These are phyloP conservation scores for Alces alces DNA, from an alignment of 2,113 vertebrate genomes.

Conservation along the genomic window DNA sequence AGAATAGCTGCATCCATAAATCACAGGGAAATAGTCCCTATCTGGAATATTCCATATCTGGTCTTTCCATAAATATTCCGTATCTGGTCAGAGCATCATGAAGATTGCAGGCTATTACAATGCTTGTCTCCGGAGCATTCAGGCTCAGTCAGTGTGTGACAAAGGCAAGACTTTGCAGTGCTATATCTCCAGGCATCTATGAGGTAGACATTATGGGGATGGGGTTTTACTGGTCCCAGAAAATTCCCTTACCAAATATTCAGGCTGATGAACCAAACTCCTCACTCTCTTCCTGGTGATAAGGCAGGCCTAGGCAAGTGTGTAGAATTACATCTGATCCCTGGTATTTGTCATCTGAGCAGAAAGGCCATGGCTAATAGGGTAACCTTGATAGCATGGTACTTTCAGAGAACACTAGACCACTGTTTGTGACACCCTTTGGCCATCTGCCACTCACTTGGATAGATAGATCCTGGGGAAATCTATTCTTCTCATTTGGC, in stretches of 20 bases:
- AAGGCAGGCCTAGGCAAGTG: accelerated
- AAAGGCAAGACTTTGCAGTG: too few species aligned
- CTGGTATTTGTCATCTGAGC: not conserved
- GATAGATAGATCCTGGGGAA: not conserved
- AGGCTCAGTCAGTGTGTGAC: too few species aligned
- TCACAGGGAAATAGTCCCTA: not conserved
- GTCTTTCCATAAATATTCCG: not conserved
- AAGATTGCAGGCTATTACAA: not conserved
- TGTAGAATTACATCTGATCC: not conserved
- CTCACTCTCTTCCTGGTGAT: not conserved
- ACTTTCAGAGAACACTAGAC: not conserved
- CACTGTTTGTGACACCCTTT: too few species aligned
- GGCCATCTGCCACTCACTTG: not conserved
- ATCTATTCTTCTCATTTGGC: not conserved
- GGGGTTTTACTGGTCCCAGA: not conserved
- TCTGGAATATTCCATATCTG: not conserved
- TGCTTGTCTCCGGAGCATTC: too few species aligned
- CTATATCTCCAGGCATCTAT: not conserved
- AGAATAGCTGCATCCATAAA: not conserved
- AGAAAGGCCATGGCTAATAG: not conserved
- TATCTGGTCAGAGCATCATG: not conserved
- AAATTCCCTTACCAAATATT: not conserved
- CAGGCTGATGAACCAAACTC: not conserved
- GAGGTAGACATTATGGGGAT: accelerated
- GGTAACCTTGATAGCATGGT: accelerated